Base-by-base conservation (phyloP, 2,888 invertebrate genomes). In the Ditula angustiorana region DNA sequence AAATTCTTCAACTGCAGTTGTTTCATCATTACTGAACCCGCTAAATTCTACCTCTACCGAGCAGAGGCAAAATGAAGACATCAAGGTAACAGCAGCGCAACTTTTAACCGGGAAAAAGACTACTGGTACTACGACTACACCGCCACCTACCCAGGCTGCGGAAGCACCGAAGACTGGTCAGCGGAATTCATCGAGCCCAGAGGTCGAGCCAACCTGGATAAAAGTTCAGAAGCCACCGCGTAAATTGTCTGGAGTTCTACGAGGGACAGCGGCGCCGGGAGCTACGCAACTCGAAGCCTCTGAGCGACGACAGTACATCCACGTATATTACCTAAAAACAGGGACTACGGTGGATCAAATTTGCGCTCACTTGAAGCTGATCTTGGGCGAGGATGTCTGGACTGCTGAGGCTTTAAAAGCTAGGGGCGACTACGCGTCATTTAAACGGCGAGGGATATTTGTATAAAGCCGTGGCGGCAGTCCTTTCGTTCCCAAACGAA, bases 281-380 rank as follows among this genome's bases (percentile, higher is more conserved):
- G 19, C 44, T n/a, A 44, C 44, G 44, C 44, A 28, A n/a, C 28
- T 50, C 1, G 49, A 50, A 50, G 49, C 49, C 3, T 28, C 28
- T 28, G 49, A 28, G 19, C 49, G 49, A 5, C 49, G 49, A 7
- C 49, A 50, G 16, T 19, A 8, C 5, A 10, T 50, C 10, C 49
- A 50, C 10, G 49, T 50, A 5, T 50, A 28, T 8, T 50, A 50
- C 49, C 16, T 50, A 16, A 50, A 50, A 16, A 10, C 13, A 4
- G 47, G 47, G 2, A 47, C 47, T 13, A 47, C 24, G n/a, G 13
- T 7, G 3, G 47, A 47, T 5, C 47, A 47, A 26, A 11, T 47
- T 2, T 26, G 7, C 7, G 13, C 26, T 13, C 47, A 47, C 47
- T 26, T 47, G 13, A 8, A 1, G 2, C 5, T 26, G n/a, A 26